These are phyloP conservation scores for Malacoraja senta DNA, from an alignment of 2,797 vertebrate species.

Conservation along the genomic window DNA sequence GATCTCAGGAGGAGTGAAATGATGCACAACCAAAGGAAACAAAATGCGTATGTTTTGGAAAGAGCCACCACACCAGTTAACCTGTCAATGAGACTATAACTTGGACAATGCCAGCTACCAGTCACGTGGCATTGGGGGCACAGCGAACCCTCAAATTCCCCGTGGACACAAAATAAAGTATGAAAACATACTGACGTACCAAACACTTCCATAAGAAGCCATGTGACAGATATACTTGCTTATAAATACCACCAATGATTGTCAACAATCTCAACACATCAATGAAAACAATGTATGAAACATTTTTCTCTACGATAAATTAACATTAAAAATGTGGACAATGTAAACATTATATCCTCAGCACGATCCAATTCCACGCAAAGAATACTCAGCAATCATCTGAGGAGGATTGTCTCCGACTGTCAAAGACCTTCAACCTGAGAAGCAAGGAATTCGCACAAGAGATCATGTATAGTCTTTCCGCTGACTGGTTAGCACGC, in stretches of 20 bases:
- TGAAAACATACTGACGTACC: conserved; percentile 35
- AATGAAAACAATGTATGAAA: background rate
- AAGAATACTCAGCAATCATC: conserved; percentile 20
- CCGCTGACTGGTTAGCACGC: too few species aligned
- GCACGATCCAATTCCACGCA: background rate
- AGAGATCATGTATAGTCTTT: background rate
- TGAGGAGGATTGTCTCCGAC: background rate
- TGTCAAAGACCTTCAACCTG: background rate
- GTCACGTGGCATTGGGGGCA: background rate
- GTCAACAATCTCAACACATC: background rate
- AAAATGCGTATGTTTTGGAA: background rate
- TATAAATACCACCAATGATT: conserved; percentile 25
- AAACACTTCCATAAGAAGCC: conserved; percentile 33
- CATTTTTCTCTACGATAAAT: background rate
- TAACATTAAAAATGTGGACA: conserved; percentile 23
- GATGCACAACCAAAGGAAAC: background rate
- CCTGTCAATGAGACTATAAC: background rate
- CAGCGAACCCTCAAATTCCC: background rate
- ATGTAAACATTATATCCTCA: conserved; percentile 30
- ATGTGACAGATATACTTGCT: conserved; percentile 14
- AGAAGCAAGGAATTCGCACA: background rate
- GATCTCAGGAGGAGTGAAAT: too few species aligned
- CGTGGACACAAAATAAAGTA: conserved; percentile 1
- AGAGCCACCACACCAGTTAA: background rate
- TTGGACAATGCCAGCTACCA: background rate